These are phyloP conservation scores for Cephus sareptanus DNA, from an alignment of 2,888 invertebrate genomes.

Conservation along the genomic window DNA sequence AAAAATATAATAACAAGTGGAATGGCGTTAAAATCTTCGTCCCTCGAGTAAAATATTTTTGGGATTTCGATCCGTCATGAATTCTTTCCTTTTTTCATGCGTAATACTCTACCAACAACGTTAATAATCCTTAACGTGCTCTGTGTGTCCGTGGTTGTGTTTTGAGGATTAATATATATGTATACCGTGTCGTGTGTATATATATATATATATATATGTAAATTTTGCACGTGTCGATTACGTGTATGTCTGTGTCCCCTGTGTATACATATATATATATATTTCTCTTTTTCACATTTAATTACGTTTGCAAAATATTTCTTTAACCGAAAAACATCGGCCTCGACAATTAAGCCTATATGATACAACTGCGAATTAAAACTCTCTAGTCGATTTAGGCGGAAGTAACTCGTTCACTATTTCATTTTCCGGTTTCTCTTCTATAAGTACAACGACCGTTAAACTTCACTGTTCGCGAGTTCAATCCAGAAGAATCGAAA, in stretches of 20 bases:
- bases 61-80: not conserved
- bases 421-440: slow-evolving; percentile 26
- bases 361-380: slow-evolving; percentile 53
- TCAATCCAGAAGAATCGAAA: not conserved
- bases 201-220: slow-evolving; percentile 29
- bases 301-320: slow-evolving; percentile 55
- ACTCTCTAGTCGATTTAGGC: slow-evolving; percentile 47
- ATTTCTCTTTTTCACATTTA: slow-evolving; percentile 42
- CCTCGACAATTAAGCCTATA: slow-evolving; percentile 50
- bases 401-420: slow-evolving; percentile 37
- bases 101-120: slow-evolving; percentile 10
- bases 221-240: not conserved
- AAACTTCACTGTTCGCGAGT: not conserved
- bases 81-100: not conserved
- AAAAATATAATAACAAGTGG: slow-evolving; percentile 32
- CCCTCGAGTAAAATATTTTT: not conserved
- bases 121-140: slow-evolving; percentile 40
- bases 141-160: slow-evolving; percentile 34
- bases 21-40: slow-evolving; percentile 40
- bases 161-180: slow-evolving; percentile 24
- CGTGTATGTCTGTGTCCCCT: not conserved
- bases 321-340: slow-evolving; percentile 40
- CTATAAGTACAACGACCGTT: slow-evolving; percentile 58
- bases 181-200: slow-evolving; percentile 24
- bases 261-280: slow-evolving; percentile 27